Base-by-base conservation (phyloP, 1,140 invertebrate species). In the Callitettix versicolor region DNA sequence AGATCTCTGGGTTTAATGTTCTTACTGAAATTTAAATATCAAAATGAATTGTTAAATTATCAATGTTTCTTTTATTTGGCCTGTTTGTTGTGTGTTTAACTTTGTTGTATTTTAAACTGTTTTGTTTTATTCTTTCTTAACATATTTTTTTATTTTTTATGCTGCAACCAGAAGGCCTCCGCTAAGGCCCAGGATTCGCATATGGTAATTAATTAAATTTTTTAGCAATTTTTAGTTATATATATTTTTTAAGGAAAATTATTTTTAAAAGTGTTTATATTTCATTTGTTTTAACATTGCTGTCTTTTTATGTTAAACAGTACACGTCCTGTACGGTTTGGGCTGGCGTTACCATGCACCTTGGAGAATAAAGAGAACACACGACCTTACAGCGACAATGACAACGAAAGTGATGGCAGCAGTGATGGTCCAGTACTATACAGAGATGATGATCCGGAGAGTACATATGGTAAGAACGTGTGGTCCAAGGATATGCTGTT, bases 351-450 rank as follows among this genome's bases (percentile, higher is more conserved):
- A 58, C 81, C 84, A 36, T 83, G 81, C 69, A 81, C 81, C 6
- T 66, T 84, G 63, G 86, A 90, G 68, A 89, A 90, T 71, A 91
- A 90, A 68, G 86, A 91, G 73, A 89, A 90, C 64, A 77, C 85
- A 20, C 77, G 84, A 57, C 86, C 87, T n/a, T 84, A 72, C 73
- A 78, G 81, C 63, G 81, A 81, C 58, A 71, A 71, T 56, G 79
- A 80, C 60, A 72, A 71, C 53, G 77, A 78, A 53, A 71, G 76
- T 33, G 72, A 73, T 18, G 58, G 60, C 47, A 58, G 57, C n/a
- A 58, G 59, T 34, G 81, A 84, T 62, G 83, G 84, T 15, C 81
- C 83, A 15, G 83, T 87, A 49, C 72, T 84, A 26, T 87, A 87
- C 68, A 76, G 84, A 56, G 86, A 90, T 60, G 84, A 87, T 64